phyloP scores from a whole-genome alignment of 2,113 vertebrate genomes.

The Stegastes partitus region DNA sequence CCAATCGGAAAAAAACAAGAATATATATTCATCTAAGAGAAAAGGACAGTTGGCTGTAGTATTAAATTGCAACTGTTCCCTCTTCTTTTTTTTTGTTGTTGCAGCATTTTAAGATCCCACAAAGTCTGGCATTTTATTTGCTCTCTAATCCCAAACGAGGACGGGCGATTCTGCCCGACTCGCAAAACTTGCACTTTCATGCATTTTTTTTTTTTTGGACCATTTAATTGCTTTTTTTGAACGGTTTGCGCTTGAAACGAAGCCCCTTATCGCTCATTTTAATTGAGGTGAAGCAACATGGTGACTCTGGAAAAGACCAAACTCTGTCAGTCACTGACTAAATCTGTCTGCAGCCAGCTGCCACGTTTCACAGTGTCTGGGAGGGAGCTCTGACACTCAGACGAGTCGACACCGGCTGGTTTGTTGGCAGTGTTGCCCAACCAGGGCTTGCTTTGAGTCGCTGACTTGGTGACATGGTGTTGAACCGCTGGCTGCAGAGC shows the following conservation, averaged over 20 bases:
- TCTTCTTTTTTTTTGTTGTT: too few species aligned
- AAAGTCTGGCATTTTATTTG: too few species aligned
- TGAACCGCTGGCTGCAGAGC: slow-evolving; percentile 18
- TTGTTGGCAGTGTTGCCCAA: background rate
- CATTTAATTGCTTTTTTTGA: too few species aligned
- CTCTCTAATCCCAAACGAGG: too few species aligned
- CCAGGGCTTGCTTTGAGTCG: background rate
- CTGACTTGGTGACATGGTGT: background rate
- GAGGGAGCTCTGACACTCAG: background rate
- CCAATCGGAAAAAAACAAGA: background rate
- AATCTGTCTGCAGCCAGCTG: slow-evolving; percentile 18
- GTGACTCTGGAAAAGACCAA: background rate
- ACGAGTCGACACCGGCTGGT: background rate
- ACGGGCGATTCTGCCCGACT: too few species aligned
- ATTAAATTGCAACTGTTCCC: too few species aligned
- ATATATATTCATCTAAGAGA: too few species aligned
- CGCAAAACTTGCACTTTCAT: too few species aligned
- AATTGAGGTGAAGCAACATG: background rate
- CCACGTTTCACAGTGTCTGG: slow-evolving; percentile 32
- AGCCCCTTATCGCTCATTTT: background rate
- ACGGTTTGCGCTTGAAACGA: too few species aligned
- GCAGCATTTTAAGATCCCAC: too few species aligned
- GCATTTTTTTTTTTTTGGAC: too few species aligned
- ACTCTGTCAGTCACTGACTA: slow-evolving; percentile 1
- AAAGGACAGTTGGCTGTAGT: too few species aligned